These are phyloP conservation scores for Kobus ellipsiprymnus DNA, from an alignment of 2,113 vertebrate genomes.

Conservation along the genomic window DNA sequence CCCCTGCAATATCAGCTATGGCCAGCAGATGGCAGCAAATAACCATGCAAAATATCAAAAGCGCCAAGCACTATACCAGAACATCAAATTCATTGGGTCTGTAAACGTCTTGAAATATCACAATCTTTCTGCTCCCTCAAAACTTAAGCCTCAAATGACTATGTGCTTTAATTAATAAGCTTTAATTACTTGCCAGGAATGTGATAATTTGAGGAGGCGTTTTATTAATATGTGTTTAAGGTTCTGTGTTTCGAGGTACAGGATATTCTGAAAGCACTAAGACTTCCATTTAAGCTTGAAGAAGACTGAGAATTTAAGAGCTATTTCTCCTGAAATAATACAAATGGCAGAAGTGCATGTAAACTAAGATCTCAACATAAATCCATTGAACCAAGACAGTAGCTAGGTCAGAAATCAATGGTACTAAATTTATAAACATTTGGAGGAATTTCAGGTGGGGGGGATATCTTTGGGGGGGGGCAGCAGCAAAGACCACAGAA, in stretches of 20 bases:
- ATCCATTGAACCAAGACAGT: neutral
- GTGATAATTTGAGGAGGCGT: neutral
- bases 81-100: rapidly evolving
- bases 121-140: neutral
- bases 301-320: neutral
- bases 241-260: neutral
- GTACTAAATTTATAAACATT: neutral
- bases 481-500: neutral
- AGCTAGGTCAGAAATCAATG: rapidly evolving
- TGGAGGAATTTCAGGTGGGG: neutral
- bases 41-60: slow-evolving; percentile 48
- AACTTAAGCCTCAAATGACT: neutral
- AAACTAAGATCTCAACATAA: neutral
- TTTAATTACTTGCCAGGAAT: neutral
- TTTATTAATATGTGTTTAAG: neutral
- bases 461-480: neutral
- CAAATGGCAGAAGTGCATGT: neutral
- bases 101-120: neutral
- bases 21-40: slow-evolving; percentile 81
- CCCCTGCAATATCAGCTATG: slow-evolving; percentile 25
- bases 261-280: neutral
- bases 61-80: rapidly evolving
- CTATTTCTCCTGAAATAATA: neutral
- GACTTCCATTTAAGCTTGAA: neutral
- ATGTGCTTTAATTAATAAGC: neutral